Conservation (phyloP, 2,113 vertebrate genomes). For the Turdus rufiventris region DNA sequence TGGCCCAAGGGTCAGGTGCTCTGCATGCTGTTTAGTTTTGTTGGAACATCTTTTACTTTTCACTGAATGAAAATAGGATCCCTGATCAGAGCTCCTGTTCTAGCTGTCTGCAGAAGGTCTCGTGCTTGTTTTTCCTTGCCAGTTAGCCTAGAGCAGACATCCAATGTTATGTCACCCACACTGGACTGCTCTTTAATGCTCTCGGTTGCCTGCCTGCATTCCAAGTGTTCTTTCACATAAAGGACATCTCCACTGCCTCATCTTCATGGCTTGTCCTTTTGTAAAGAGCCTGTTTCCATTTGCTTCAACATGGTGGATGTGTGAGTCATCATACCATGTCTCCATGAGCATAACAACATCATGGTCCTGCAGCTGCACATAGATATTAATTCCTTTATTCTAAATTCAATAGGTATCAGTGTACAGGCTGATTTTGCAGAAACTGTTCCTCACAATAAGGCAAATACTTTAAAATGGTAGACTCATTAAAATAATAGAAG, state of each 20-base stretch:
- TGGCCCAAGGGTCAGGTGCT: not conserved
- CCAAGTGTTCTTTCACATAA: not conserved
- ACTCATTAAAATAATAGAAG: not conserved
- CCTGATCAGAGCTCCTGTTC: not conserved
- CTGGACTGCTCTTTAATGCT: not conserved
- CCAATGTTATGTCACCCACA: not conserved
- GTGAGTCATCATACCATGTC: not conserved
- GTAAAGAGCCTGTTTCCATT: not conserved
- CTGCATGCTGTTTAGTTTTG: not conserved
- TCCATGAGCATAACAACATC: not conserved
- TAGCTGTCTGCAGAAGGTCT: not conserved
- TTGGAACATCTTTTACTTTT: not conserved
- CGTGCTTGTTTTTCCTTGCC: not conserved
- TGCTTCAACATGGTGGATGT: not conserved
- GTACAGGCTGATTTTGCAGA: not conserved
- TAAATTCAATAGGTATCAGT: not conserved
- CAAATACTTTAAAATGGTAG: not conserved
- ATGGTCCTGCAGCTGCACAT: not conserved
- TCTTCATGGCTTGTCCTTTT: not conserved
- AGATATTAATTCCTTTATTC: not conserved
- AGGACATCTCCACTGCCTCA: not conserved
- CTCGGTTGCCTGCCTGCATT: fast-evolving
- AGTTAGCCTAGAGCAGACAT: not conserved
- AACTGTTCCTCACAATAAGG: not conserved
- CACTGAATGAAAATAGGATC: not conserved